Base-by-base conservation (phyloP, 2,888 invertebrate genomes). In the Watsonalla cultraria region DNA sequence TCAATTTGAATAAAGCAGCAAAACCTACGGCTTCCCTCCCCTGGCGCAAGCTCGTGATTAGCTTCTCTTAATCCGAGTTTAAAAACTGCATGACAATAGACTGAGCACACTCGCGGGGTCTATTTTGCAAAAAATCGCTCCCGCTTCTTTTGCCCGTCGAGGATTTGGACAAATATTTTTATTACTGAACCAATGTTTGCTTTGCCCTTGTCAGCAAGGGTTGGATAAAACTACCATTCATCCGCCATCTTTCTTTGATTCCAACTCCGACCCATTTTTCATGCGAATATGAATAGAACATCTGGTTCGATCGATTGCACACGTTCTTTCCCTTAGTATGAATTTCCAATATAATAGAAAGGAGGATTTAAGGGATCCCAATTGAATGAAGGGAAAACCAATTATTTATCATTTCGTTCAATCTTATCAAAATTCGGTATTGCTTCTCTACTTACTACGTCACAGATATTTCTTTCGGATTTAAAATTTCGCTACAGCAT, bases 131-230 rank as follows among this genome's bases (percentile, higher is more conserved):
- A 80, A 84, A 82, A 42, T 11, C 42, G 76, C 72, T 71, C 77
- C 76, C 74, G 78, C 80, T 80, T 81, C 76, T 77, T 82, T 74
- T 74, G 66, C 72, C 77, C 76, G 75, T 77, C 68, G 82, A 80
- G 80, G 66, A 82, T 82, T 84, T 81, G 74, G 70, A 81, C 86
- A 87, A 90, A 90, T 90, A 88, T 90, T 90, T 89, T 88, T 86
- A 87, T 88, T 86, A 87, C 86, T 82, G 80, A 82, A 84, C 84
- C 82, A 88, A 90, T 88, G 88, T 90, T 89, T 88, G 82, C 80
- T 68, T 74, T 80, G 78, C 81, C 78, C 82, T 84, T 80, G 80
- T 81, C 85, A 81, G 80, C 80, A 82, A 81, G 86, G 86, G 82
- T 84, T 78, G 76, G 73, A 78, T 78, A 79, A 80, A 80, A 74